Base-by-base conservation (phyloP, 2,797 vertebrate genomes). In the Petrocephalus sullivani region DNA sequence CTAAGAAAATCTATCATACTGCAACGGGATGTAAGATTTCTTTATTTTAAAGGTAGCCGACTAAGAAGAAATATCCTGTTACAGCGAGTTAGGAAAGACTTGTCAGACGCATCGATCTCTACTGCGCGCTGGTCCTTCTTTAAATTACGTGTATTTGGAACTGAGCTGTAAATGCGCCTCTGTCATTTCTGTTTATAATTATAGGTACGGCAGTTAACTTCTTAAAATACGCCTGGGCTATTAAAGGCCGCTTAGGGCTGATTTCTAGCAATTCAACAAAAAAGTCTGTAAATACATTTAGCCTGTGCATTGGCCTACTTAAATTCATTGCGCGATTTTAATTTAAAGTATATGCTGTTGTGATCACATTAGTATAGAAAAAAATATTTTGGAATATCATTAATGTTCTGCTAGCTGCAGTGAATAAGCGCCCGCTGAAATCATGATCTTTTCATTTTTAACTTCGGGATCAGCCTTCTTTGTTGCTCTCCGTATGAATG, bases 21-120 rank as follows among this genome's bases (percentile, higher is more conserved):
- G 71, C 56, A 71, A 28, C 90, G 89, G 86, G 89, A 91, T 90
- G 89, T 88, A 87, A 89, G 56, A 78, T 90, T 87, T 87, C 89
- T 91, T 88, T 89, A 89, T 90, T 88, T 86, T 78, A 84, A 89
- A 91, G 89, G 88, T 71, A 89, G 88, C 60, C 83, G 0, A n/a
- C 60, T 87, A 85, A 88, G 87, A 64, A 37, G 19, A 12, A 90
- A 81, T 71, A 91, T 89, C 91, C 89, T 87, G 87, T 92, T 89
- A 92, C 91, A 90, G 90, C 92, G 93, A 94, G 93, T 93, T 87
- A 83, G 89, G 23, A 56, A 88, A 88, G 58, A 90, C 46, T 78
- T 84, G 54, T 37, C 10, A 67, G 37, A 90, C 56, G 21, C 56
- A 46, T 57, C 6, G 84, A 56, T 85, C 53, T 82, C 71, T 88